Conservation (phyloP, 2,888 invertebrate species). For the Ennomos erosarius region DNA sequence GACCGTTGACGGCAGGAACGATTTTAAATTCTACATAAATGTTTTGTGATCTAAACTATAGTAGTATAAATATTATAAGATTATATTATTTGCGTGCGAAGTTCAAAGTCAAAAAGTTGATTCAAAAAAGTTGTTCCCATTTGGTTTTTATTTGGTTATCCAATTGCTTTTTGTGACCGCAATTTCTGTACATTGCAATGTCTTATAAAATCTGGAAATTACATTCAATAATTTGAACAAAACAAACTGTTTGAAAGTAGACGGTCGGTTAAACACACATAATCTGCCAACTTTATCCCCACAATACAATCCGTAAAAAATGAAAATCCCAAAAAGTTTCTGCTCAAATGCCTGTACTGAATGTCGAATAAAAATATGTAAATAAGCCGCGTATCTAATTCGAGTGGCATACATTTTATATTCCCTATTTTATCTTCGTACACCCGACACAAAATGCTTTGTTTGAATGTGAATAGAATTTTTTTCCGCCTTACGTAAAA, state of each 20-base stretch:
- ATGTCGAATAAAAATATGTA: constrained; percentile 30
- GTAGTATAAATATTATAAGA: no score
- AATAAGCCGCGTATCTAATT: constrained; percentile 25
- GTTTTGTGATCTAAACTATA: no score
- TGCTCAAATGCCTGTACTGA: constrained; percentile 22
- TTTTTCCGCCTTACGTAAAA: constrained; percentile 7
- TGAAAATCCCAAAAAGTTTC: constrained; percentile 26
- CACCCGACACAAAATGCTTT: constrained; percentile 18
- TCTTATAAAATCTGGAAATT: no score
- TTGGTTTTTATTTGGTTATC: no score
- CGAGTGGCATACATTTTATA: constrained; percentile 27
- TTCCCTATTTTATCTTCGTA: constrained; percentile 27
- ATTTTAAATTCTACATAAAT: no score
- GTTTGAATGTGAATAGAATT: constrained; percentile 19
- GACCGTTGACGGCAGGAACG: constrained; percentile 11
- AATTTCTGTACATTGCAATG: no score
- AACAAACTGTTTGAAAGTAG: not conserved
- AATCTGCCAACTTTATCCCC: constrained; percentile 4
- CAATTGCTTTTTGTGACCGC: no score
- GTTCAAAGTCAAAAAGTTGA: no score
- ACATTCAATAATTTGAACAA: not conserved
- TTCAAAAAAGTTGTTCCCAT: no score
- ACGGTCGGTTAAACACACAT: not conserved
- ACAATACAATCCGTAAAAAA: constrained; percentile 19
- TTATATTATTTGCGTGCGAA: no score